Conservation (phyloP, 2,888 invertebrate genomes). For the Diaperis boleti region DNA sequence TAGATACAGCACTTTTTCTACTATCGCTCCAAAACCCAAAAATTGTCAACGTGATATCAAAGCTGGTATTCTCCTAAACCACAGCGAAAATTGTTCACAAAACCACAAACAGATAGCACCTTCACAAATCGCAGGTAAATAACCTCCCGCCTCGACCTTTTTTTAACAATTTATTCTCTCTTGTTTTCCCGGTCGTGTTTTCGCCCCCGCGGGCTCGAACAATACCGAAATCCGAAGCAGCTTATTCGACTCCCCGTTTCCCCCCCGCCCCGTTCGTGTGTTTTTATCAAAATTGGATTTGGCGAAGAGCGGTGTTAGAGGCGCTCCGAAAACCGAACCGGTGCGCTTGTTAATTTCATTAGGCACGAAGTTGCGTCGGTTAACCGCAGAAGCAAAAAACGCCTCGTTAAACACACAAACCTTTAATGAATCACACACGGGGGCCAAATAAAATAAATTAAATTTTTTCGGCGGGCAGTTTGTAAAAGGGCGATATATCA, state of each 20-base stretch:
- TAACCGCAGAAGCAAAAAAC: constrained; percentile 48
- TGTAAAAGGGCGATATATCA: constrained; percentile 56
- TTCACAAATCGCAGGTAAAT: no score
- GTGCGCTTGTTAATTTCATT: constrained; percentile 48
- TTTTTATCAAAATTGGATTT: constrained; percentile 29
- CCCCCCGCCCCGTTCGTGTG: neutral
- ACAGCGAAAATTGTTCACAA: no score
- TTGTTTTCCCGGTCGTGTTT: neutral
- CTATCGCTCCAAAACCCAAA: no score
- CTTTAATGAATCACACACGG: constrained; percentile 53
- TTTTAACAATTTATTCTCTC: neutral
- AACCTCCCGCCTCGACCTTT: no score
- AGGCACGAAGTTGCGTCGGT: constrained; percentile 47
- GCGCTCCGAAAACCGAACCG: constrained; percentile 18
- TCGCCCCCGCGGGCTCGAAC: neutral
- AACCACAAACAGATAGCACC: no score
- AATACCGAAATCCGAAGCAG: constrained; percentile 8
- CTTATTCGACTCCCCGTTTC: no score
- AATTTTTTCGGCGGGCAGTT: constrained; percentile 47
- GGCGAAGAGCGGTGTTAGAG: constrained; percentile 15
- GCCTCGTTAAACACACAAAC: constrained; percentile 50
- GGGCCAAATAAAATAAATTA: constrained; percentile 55
- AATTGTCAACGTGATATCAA: no score
- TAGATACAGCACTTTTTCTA: no score
- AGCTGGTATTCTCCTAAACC: no score